Evolutionary conservation across 2,888 invertebrate species (phyloP).

Genomic region (Norana najaformis): DNA sequence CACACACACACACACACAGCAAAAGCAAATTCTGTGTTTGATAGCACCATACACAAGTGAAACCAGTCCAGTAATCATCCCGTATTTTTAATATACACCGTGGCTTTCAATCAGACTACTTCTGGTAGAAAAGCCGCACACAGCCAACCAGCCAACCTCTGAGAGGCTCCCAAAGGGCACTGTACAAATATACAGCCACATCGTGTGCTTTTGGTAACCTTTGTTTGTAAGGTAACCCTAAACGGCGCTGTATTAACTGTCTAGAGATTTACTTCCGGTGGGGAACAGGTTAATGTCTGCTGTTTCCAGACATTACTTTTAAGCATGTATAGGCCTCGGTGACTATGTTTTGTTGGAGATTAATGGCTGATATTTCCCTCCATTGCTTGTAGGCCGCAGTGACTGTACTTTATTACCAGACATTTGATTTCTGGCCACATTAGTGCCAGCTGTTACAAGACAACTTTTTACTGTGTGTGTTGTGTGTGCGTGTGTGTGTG

Average conservation of each 20-base stretch:
- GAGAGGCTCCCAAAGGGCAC: neutral
- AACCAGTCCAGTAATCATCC: neutral
- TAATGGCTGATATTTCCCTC: neutral
- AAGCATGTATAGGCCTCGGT: neutral
- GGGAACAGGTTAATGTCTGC: neutral
- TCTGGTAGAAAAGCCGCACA: too few relatives aligned
- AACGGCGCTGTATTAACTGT: neutral
- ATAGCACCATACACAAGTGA: neutral
- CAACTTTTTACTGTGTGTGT: neutral
- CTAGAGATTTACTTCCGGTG: neutral
- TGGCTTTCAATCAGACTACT: neutral
- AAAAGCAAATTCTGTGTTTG: neutral
- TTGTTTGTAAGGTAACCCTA: too few relatives aligned
- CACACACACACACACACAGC: too few relatives aligned
- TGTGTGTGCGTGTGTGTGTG: too few relatives aligned
- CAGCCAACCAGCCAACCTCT: neutral
- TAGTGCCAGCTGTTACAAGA: neutral
- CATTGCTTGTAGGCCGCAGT: neutral
- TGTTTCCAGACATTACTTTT: constrained; percentile 5
- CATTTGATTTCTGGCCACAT: neutral
- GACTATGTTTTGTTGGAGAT: neutral
- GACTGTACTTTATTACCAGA: neutral
- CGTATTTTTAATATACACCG: neutral
- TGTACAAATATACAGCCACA: neutral
- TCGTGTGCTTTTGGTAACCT: constrained; percentile 1